Conservation (phyloP, 2,113 vertebrate species). For the Dasypus novemcinctus region DNA sequence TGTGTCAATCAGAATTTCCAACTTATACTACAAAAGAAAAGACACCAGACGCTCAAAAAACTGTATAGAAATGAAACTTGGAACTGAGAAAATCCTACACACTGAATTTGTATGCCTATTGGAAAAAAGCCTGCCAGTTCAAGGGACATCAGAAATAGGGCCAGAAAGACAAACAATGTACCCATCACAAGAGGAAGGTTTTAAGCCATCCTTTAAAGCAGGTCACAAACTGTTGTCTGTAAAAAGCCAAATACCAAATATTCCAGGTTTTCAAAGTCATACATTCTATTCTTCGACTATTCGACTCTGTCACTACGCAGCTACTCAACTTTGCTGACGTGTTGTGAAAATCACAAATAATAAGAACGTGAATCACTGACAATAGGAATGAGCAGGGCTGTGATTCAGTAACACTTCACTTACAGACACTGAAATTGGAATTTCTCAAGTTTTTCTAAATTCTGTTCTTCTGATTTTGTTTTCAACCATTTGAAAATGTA, state of each 20-base stretch:
- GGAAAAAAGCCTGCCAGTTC: background rate
- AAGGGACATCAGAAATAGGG: background rate
- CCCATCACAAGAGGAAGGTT: background rate
- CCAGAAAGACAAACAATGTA: background rate
- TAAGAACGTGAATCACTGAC: background rate
- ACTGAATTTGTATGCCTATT: background rate
- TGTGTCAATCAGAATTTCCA: background rate
- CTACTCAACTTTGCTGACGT: background rate
- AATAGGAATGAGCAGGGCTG: background rate
- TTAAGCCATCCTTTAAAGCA: background rate
- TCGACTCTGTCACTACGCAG: background rate
- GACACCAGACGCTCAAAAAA: background rate
- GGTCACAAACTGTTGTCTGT: background rate
- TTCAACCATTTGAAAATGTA: background rate
- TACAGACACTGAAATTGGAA: background rate
- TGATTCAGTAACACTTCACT: background rate
- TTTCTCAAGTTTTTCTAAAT: background rate
- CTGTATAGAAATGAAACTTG: background rate
- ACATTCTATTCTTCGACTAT: background rate
- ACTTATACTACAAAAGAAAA: background rate
- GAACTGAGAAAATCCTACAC: background rate
- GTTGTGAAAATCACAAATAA: background rate
- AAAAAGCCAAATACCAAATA: background rate
- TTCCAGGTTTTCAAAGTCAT: background rate
- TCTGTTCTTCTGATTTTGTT: background rate